Evolutionary conservation across 1,140 invertebrate genomes (phyloP).

Genomic region (Heliconius hermathena): DNA sequence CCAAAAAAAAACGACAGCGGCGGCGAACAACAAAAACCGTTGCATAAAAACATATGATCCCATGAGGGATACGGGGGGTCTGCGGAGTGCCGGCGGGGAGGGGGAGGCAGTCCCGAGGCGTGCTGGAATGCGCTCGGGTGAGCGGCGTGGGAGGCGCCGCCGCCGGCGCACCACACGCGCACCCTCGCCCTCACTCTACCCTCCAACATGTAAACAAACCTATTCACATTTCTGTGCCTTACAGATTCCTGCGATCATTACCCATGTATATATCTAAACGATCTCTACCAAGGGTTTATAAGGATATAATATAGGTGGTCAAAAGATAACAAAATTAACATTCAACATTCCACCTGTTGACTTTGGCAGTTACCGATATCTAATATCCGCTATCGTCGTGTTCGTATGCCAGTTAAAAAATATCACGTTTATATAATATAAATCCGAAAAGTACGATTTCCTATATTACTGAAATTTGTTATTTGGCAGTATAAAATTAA

Average conservation of each 20-base stretch:
- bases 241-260: conserved; percentile 15
- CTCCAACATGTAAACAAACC: conserved; percentile 74
- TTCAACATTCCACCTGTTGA: neutral
- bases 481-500: neutral
- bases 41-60: conserved; percentile 82
- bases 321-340: neutral
- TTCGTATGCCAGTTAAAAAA: neutral
- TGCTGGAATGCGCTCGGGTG: conserved; percentile 77
- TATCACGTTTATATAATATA: neutral
- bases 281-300: neutral
- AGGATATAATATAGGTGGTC: neutral
- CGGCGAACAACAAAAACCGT: conserved; percentile 81
- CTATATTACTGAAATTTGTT: neutral
- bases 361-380: neutral
- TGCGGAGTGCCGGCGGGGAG: conserved; percentile 43
- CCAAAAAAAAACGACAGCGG: conserved; percentile 73
- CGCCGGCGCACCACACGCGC: conserved; percentile 61
- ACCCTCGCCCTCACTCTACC: conserved; percentile 60
- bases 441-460: neutral
- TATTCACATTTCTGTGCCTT: conserved; percentile 57
- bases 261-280: neutral
- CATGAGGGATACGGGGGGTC: conserved; percentile 66
- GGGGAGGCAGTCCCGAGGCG: conserved; percentile 62
- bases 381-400: neutral
- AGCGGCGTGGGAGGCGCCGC: conserved; percentile 79